A percentile compares a stretch with the other conserved stretches of the same genome.
phyloP scores from a whole-genome alignment of 92 coral and sea anemone genomes.

The Paragorgia papillata region DNA sequence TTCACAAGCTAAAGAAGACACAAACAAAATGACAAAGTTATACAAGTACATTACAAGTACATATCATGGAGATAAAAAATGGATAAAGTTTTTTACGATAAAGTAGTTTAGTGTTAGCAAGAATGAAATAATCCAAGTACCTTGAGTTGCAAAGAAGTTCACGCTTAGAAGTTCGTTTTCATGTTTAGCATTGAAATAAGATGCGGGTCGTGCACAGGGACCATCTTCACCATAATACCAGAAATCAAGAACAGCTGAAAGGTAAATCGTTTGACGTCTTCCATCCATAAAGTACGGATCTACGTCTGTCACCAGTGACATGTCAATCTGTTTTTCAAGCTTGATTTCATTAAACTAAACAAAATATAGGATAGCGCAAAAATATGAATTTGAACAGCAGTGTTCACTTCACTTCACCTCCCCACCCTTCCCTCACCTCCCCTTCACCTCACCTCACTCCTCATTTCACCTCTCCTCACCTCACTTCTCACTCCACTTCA shows the following conservation, averaged over 20 bases:
- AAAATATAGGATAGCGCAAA: background rate
- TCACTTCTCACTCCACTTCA: background rate
- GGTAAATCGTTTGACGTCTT: background rate
- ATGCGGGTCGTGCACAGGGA: conserved; percentile 1
- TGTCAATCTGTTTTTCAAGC: background rate
- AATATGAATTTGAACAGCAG: background rate
- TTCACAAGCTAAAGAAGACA: conserved; percentile 12
- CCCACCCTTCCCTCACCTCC: background rate
- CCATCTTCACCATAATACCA: conserved; percentile 18
- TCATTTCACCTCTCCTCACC: background rate
- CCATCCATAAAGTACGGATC: conserved; percentile 10
- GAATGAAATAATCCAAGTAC: too few relatives aligned
- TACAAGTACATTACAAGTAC: too few relatives aligned
- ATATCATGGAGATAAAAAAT: too few relatives aligned
- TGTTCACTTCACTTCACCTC: background rate
- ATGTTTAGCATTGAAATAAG: conserved; percentile 4
- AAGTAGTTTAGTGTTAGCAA: too few relatives aligned
- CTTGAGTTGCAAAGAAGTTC: background rate
- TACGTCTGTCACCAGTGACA: background rate
- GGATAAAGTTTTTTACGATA: too few relatives aligned
- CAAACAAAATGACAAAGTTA: too few relatives aligned
- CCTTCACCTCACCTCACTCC: background rate
- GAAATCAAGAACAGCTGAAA: background rate
- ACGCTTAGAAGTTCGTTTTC: background rate
- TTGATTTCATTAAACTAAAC: background rate